These are phyloP conservation scores for Zoroaster sp. DNA, from an alignment of 53 echinoderm and acorn worm genomes.

Conservation along the genomic window DNA sequence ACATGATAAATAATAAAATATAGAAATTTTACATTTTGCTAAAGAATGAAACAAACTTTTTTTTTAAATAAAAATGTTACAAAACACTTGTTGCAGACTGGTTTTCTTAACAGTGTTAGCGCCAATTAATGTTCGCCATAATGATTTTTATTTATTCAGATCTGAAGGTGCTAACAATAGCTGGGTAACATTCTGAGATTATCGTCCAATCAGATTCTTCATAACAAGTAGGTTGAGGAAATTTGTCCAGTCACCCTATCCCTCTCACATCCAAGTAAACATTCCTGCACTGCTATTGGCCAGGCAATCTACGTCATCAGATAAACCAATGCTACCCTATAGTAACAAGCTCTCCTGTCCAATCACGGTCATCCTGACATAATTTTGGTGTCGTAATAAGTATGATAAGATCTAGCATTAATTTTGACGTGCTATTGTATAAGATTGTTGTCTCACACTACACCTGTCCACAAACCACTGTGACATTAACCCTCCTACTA, in stretches of 20 bases:
- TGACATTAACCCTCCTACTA: too few relatives aligned
- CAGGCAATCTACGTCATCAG: neutral
- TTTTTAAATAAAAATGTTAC: too few relatives aligned
- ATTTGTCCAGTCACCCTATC: neutral
- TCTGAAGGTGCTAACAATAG: conserved; percentile 25
- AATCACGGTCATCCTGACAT: neutral
- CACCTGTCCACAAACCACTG: too few relatives aligned
- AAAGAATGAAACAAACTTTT: too few relatives aligned
- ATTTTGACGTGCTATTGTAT: too few relatives aligned
- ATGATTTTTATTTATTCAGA: neutral
- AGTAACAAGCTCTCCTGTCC: conserved; percentile 4
- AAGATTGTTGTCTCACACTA: too few relatives aligned
- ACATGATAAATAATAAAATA: too few relatives aligned
- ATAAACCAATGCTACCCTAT: neutral
- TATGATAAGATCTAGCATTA: too few relatives aligned
- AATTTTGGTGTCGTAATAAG: neutral
- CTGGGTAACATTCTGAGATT: conserved; percentile 63
- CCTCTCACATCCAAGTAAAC: neutral
- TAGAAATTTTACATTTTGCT: too few relatives aligned
- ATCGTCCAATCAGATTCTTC: neutral
- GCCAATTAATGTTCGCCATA: too few relatives aligned
- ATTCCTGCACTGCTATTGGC: neutral
- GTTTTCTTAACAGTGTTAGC: too few relatives aligned
- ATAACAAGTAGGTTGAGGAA: neutral
- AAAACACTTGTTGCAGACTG: too few relatives aligned